A percentile compares a stretch with the other conserved stretches of the same genome.
Evolutionary conservation across 2,113 vertebrate genomes (phyloP).

Genomic region (Mugil cephalus): DNA sequence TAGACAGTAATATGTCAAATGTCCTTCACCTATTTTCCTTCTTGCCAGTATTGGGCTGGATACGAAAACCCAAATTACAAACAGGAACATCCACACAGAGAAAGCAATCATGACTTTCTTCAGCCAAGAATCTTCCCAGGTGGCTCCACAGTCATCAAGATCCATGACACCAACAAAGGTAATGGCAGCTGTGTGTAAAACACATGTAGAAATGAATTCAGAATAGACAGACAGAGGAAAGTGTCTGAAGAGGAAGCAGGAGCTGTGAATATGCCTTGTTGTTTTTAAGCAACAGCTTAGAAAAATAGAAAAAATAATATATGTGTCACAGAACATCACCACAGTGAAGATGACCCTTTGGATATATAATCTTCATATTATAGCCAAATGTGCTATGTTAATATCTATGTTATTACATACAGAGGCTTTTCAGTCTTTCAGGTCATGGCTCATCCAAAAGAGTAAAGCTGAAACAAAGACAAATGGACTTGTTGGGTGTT

Average conservation of each 20-base stretch:
- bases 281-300: background rate
- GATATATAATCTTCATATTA: too few species aligned
- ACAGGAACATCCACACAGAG: slow-evolving; percentile 24
- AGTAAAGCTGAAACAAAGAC: too few species aligned
- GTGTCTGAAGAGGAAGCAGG: background rate
- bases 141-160: background rate
- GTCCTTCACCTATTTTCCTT: slow-evolving; percentile 18
- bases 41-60: background rate
- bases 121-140: background rate
- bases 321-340: too few species aligned
- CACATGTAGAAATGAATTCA: background rate
- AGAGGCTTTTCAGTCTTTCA: too few species aligned
- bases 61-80: background rate
- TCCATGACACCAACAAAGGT: slow-evolving; percentile 8
- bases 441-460: too few species aligned
- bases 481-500: too few species aligned
- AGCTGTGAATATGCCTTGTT: background rate
- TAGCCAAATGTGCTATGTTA: too few species aligned
- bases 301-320: too few species aligned
- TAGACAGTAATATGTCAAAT: background rate
- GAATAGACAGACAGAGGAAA: background rate
- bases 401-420: too few species aligned
- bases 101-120: slow-evolving; percentile 10
- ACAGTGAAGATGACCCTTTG: too few species aligned
- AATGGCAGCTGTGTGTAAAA: slow-evolving; percentile 41